Percentiles rank a stretch among this genome's conserved stretches.
phyloP scores from a whole-genome alignment of 1,140 invertebrate genomes.

The Lepidotrigona ventralis region DNA sequence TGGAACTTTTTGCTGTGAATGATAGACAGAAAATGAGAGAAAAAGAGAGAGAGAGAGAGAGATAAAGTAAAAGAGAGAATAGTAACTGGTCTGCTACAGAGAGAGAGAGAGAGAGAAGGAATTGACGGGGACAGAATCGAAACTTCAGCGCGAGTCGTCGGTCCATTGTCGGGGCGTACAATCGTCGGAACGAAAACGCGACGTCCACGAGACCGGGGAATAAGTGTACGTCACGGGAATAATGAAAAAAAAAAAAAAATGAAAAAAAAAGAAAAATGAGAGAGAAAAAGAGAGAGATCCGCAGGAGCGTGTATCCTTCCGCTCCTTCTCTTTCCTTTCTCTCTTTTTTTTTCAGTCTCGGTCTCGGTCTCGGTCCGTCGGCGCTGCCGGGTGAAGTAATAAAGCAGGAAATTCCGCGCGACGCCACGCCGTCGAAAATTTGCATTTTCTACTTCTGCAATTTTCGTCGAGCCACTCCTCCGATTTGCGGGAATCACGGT shows the following conservation, averaged over 20 bases:
- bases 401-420: constrained; percentile 13
- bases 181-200: constrained; percentile 41
- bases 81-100: neutral
- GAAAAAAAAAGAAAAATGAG: neutral
- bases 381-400: neutral
- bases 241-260: constrained; percentile 19
- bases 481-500: neutral
- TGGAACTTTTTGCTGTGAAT: constrained; percentile 37
- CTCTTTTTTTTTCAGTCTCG: too few species aligned
- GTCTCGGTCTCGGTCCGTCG: neutral
- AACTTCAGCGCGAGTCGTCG: constrained; percentile 29
- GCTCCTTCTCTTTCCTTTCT: neutral
- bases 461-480: constrained; percentile 2
- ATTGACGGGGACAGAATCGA: constrained; percentile 43
- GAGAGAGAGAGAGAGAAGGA: neutral
- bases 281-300: neutral
- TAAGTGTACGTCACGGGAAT: constrained; percentile 38
- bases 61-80: neutral
- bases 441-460: constrained; percentile 8
- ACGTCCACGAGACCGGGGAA: constrained; percentile 16
- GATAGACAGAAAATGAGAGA: neutral
- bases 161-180: constrained; percentile 44
- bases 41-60: neutral
- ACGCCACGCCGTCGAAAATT: constrained; percentile 10
- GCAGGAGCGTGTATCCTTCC: constrained; percentile 7